Evolutionary conservation across 2,888 invertebrate species (phyloP).

Genomic region (Cosmia pyralina): DNA sequence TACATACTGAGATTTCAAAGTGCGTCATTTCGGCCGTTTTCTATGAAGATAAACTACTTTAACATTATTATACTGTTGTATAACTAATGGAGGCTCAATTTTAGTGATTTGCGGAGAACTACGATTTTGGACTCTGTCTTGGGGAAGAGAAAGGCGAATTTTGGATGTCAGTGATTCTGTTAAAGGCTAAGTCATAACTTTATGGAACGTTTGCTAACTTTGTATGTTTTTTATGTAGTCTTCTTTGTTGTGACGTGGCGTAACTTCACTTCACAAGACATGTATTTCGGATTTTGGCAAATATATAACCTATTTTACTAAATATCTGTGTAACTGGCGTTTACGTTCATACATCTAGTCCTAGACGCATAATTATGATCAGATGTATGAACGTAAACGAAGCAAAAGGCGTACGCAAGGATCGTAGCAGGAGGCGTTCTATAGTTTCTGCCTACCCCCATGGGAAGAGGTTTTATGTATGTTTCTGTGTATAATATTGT

Average conservation of each 20-base stretch:
- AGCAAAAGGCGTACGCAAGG: too few relatives aligned
- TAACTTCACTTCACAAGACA: neutral
- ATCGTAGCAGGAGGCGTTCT: too few relatives aligned
- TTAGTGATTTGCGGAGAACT: neutral
- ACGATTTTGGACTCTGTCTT: constrained; percentile 8
- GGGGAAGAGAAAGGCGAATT: fast-evolving
- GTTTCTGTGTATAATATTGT: neutral
- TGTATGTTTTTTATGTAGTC: constrained; percentile 12
- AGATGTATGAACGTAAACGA: too few relatives aligned
- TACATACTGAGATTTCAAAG: too few relatives aligned
- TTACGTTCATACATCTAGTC: too few relatives aligned
- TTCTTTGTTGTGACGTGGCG: neutral
- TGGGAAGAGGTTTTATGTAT: too few relatives aligned
- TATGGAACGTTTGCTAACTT: constrained; percentile 31
- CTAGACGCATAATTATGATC: too few relatives aligned
- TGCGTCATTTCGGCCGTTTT: too few relatives aligned
- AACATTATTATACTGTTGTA: too few relatives aligned
- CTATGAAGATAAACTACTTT: too few relatives aligned
- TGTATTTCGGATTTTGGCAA: neutral
- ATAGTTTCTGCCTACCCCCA: too few relatives aligned
- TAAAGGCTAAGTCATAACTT: constrained; percentile 13
- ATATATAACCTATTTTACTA: neutral
- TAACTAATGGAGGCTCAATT: constrained; percentile 24
- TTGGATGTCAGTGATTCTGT: neutral
- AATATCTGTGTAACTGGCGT: neutral